Conservation (phyloP, 2,888 invertebrate genomes). For the Prosapia bicincta region DNA sequence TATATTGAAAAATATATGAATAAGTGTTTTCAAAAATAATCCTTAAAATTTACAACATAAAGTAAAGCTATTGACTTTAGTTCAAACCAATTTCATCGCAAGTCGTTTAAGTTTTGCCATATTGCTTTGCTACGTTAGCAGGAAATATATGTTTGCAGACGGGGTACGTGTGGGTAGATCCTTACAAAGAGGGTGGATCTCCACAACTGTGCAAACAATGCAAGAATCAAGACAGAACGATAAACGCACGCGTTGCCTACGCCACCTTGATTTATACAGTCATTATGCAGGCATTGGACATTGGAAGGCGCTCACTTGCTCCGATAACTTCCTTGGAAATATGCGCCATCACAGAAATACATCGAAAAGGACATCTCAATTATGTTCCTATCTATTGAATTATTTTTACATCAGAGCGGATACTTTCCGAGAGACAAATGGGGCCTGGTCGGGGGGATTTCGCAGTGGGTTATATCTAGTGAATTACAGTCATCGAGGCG, state of each 20-base stretch:
- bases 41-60: too few species aligned
- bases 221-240: neutral
- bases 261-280: neutral
- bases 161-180: too few species aligned
- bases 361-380: neutral
- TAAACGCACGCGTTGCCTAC: too few species aligned
- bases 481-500: neutral
- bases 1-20: too few species aligned
- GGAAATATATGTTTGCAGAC: too few species aligned
- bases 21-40: too few species aligned
- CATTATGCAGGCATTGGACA: neutral
- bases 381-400: neutral
- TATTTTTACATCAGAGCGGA: neutral
- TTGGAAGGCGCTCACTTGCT: neutral
- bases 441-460: neutral
- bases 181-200: too few species aligned
- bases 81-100: too few species aligned
- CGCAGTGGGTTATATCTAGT: too few species aligned
- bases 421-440: neutral
- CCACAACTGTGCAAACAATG: neutral
- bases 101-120: too few species aligned
- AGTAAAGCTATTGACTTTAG: too few species aligned
- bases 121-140: too few species aligned
- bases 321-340: neutral
- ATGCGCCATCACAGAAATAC: neutral